Evolutionary conservation across 2,797 vertebrate genomes (phyloP).

Genomic region (Heteromormyrus szaboi): DNA sequence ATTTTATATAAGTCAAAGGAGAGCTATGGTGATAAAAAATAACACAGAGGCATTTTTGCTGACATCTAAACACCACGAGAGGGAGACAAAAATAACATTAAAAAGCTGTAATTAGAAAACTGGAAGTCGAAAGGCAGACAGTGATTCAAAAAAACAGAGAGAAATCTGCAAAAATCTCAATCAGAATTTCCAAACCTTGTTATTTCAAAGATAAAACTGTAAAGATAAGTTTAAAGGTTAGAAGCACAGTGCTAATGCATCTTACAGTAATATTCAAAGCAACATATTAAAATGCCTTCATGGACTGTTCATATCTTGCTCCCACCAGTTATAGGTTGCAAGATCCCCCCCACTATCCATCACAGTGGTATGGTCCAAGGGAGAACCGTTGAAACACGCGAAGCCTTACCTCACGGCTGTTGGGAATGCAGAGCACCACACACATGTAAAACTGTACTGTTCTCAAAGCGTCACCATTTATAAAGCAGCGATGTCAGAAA

Average conservation of each 20-base stretch:
- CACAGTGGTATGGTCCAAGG: background rate
- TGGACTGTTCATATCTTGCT: background rate
- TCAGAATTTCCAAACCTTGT: background rate
- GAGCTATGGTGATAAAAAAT: background rate
- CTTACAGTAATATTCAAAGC: background rate
- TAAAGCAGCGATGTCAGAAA: background rate
- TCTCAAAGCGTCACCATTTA: background rate
- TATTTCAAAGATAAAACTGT: background rate
- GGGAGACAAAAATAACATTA: slow-evolving; percentile 10
- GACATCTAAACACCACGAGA: slow-evolving; percentile 4
- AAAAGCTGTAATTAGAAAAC: slow-evolving; percentile 7
- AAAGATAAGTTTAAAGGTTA: background rate
- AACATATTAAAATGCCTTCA: slow-evolving; percentile 8
- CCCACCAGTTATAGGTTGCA: background rate
- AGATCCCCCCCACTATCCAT: background rate
- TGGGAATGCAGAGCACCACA: slow-evolving; percentile 3
- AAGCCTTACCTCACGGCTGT: background rate
- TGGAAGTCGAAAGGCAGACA: background rate
- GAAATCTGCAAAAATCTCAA: background rate
- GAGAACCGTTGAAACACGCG: background rate
- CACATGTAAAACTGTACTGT: slow-evolving; percentile 4
- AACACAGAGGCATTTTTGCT: background rate
- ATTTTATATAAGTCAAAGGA: background rate
- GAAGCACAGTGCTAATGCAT: background rate
- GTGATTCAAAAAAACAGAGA: background rate